Percentiles rank a stretch among this genome's conserved stretches.
These are phyloP conservation scores for Ganaspis brasiliensis DNA, from an alignment of 2,888 invertebrate species.

Conservation along the genomic window DNA sequence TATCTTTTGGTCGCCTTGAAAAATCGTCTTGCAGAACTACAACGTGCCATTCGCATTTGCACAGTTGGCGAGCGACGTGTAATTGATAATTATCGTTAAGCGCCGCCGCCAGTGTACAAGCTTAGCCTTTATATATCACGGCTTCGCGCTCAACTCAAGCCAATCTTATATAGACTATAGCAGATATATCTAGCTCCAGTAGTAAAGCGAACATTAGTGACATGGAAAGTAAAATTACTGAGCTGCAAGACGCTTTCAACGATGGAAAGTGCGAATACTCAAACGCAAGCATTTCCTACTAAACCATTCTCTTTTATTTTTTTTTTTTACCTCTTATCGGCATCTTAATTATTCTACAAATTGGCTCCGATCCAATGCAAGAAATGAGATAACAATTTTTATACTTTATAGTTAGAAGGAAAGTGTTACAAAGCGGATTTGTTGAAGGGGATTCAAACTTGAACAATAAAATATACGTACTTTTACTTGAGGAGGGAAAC, in stretches of 20 bases:
- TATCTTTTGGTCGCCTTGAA: constrained; percentile 32
- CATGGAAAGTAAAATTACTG: constrained; percentile 31
- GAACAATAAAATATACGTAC: too few species aligned
- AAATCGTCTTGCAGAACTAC: constrained; percentile 23
- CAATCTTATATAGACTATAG: background rate
- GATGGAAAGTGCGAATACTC: constrained; percentile 42
- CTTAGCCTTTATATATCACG: constrained; percentile 26
- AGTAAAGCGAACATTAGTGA: constrained; percentile 2
- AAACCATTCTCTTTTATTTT: constrained; percentile 8
- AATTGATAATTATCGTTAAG: constrained; percentile 66
- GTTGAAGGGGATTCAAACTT: too few species aligned
- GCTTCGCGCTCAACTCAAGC: constrained; percentile 47
- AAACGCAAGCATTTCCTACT: constrained; percentile 39
- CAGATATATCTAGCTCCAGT: background rate
- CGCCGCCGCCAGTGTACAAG: constrained; percentile 53
- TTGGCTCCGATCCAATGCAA: constrained; percentile 7
- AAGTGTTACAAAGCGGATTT: background rate
- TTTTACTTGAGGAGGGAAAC: background rate
- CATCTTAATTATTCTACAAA: constrained; percentile 12
- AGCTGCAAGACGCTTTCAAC: constrained; percentile 16
- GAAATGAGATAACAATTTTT: background rate
- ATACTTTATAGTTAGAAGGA: background rate
- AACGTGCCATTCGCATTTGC: constrained; percentile 50
- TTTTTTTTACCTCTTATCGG: constrained; percentile 5
- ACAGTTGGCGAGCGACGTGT: constrained; percentile 57